A percentile compares a stretch with the other conserved stretches of the same genome.
Evolutionary conservation across 2,888 invertebrate species (phyloP).

Genomic region (Atethmia centrago): DNA sequence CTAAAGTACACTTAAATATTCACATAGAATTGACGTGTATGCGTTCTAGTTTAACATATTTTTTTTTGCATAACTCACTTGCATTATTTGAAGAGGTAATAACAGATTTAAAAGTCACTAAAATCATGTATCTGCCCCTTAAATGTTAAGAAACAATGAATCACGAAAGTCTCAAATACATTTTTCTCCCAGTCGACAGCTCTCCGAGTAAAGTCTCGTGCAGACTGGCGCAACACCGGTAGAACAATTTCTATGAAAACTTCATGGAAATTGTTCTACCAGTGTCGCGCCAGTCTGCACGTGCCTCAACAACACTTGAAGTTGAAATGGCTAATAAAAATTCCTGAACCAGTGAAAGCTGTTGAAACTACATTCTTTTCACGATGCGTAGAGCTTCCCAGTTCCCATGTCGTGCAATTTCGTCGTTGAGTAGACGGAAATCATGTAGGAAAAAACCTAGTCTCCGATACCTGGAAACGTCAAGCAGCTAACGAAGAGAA

Average conservation of each 20-base stretch:
- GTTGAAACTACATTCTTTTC: slow-evolving; percentile 31
- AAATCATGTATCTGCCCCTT: too few species aligned
- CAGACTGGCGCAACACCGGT: too few species aligned
- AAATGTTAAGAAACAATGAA: slow-evolving; percentile 43
- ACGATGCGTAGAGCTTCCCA: slow-evolving; percentile 17
- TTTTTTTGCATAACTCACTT: too few species aligned
- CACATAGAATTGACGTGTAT: too few species aligned
- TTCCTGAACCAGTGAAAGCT: slow-evolving; percentile 36
- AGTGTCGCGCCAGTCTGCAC: too few species aligned
- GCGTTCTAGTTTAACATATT: too few species aligned
- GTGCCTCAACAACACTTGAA: slow-evolving; percentile 27
- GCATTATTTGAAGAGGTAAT: too few species aligned
- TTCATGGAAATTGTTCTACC: too few species aligned
- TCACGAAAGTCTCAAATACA: slow-evolving; percentile 18
- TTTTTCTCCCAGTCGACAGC: slow-evolving; percentile 21
- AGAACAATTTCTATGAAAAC: too few species aligned
- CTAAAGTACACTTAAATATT: too few species aligned
- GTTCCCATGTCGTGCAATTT: slow-evolving; percentile 13
- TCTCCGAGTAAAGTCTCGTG: slow-evolving; percentile 5
- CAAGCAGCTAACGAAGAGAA: slow-evolving; percentile 3
- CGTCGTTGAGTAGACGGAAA: slow-evolving; percentile 8
- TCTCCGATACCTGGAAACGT: slow-evolving; percentile 10
- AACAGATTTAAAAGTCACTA: too few species aligned
- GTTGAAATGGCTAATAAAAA: slow-evolving; percentile 45
- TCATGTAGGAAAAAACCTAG: slow-evolving; percentile 23